Evolutionary conservation across 2,113 vertebrate genomes (phyloP).

Genomic region (Probosciger aterrimus): DNA sequence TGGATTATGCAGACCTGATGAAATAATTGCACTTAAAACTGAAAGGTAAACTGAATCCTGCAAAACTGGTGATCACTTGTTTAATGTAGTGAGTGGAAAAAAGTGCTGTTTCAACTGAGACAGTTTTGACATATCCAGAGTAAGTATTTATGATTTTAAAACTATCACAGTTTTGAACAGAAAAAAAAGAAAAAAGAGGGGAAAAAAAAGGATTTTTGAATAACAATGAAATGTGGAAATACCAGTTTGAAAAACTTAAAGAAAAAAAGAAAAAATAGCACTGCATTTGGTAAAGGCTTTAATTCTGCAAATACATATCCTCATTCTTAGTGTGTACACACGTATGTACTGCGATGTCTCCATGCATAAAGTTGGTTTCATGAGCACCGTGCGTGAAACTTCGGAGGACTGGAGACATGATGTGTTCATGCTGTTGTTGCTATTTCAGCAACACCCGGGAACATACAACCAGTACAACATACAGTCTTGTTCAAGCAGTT

Average conservation of each 20-base stretch:
- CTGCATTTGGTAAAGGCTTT: neutral
- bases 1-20: neutral
- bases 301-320: neutral
- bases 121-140: neutral
- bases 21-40: neutral
- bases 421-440: neutral
- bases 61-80: neutral
- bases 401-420: rapidly evolving
- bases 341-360: neutral
- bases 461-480: neutral
- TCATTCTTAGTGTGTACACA: neutral
- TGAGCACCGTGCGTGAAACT: rapidly evolving
- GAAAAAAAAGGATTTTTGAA: neutral
- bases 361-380: neutral
- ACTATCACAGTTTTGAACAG: neutral
- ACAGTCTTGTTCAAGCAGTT: rapidly evolving
- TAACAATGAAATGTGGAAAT: neutral
- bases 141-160: neutral
- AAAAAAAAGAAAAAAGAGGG: neutral
- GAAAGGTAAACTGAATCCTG: neutral
- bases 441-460: neutral
- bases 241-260: neutral
- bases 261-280: neutral
- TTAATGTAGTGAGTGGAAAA: neutral
- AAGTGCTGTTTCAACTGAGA: neutral